These are phyloP conservation scores for Volucella zonaria DNA, from an alignment of 2,888 invertebrate genomes.

Conservation along the genomic window DNA sequence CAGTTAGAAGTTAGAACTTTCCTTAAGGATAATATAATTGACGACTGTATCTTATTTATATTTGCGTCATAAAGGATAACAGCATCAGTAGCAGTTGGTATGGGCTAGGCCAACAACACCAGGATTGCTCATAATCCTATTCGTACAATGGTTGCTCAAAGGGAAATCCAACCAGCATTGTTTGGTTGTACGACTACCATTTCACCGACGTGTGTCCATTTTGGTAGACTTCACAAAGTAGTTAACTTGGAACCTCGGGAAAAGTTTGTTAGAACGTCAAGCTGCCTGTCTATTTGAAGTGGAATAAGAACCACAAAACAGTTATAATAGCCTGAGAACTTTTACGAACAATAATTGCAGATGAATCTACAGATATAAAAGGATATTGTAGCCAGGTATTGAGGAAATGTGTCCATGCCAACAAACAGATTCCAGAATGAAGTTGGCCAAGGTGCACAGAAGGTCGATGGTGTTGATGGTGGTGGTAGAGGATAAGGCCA, in stretches of 20 bases:
- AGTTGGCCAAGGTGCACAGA: slow-evolving; percentile 19
- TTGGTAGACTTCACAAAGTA: slow-evolving; percentile 41
- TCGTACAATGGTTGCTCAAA: too few species aligned
- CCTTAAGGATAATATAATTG: slow-evolving; percentile 57
- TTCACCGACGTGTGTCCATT: slow-evolving; percentile 44
- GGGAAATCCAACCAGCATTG: too few species aligned
- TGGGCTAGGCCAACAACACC: neutral
- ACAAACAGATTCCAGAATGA: slow-evolving; percentile 57
- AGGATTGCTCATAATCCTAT: too few species aligned
- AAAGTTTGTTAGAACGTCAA: slow-evolving; percentile 21
- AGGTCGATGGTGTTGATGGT: neutral
- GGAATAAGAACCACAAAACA: slow-evolving; percentile 39
- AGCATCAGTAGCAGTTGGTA: neutral
- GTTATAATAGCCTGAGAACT: slow-evolving; percentile 65
- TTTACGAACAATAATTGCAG: slow-evolving; percentile 70
- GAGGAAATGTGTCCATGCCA: slow-evolving; percentile 61
- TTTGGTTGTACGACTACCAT: too few species aligned
- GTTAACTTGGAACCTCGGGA: slow-evolving; percentile 57
- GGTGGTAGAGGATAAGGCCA: neutral
- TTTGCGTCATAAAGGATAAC: slow-evolving; percentile 64
- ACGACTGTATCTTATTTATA: slow-evolving; percentile 65
- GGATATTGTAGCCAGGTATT: slow-evolving; percentile 54
- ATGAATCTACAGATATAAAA: slow-evolving; percentile 65
- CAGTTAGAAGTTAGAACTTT: slow-evolving; percentile 25
- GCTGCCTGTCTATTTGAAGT: slow-evolving; percentile 35